These are phyloP conservation scores for Procavia capensis DNA, from an alignment of 2,113 vertebrate genomes.

Conservation along the genomic window DNA sequence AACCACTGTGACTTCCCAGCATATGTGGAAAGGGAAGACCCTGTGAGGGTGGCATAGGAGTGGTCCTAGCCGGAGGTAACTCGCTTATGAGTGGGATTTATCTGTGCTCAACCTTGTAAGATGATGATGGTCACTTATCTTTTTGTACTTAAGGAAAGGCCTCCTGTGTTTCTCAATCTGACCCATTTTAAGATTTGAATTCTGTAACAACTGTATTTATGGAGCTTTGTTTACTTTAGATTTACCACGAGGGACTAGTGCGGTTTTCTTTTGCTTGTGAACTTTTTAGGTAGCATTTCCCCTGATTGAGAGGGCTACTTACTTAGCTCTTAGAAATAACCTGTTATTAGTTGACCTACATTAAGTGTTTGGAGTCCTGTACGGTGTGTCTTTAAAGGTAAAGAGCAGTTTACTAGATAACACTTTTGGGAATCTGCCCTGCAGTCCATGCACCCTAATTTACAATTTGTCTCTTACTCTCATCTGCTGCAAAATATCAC, in stretches of 20 bases:
- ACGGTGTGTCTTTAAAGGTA: slow-evolving; percentile 43
- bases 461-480: slow-evolving; percentile 44
- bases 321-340: slow-evolving; percentile 55
- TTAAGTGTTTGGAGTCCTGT: slow-evolving; percentile 12
- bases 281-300: neutral
- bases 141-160: neutral
- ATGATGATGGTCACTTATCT: neutral
- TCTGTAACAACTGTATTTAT: neutral
- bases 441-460: slow-evolving; percentile 6
- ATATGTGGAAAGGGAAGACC: neutral
- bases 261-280: slow-evolving; percentile 46
- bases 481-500: neutral
- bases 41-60: neutral
- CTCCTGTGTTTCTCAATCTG: neutral
- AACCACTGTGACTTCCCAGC: neutral
- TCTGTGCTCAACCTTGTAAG: neutral
- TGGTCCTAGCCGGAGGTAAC: neutral
- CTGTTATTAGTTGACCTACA: slow-evolving; percentile 36
- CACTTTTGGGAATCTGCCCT: slow-evolving; percentile 43
- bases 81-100: neutral
- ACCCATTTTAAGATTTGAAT: neutral
- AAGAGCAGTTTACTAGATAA: slow-evolving; percentile 23
- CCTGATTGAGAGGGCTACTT: slow-evolving; percentile 25
- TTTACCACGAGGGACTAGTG: neutral
- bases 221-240: slow-evolving; percentile 19